Evolutionary conservation across 2,888 invertebrate species (phyloP), one percentile per base, ranked within the genome.

Genomic region (Ormyrus labotus): DNA sequence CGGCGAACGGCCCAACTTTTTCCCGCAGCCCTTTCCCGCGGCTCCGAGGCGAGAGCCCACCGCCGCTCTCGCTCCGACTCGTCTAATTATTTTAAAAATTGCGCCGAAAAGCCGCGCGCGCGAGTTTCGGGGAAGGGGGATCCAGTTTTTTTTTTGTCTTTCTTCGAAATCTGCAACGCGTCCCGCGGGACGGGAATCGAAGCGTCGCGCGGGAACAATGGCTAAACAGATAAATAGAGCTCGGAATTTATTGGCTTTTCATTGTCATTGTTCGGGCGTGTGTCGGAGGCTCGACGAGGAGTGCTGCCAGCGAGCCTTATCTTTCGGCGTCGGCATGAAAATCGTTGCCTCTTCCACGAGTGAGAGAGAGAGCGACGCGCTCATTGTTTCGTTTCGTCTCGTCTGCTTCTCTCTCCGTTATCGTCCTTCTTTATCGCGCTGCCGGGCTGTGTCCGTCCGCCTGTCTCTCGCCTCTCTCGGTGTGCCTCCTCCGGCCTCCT

Each of bases 381-480:
- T 74, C 76, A 80, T 83, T 77, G 73, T 80, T 61, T 74, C 75
- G 45, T 45, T 50, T 9, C 55, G 48, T 13, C 65, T 50, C 53
- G 34, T 51, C 68, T 57, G 58, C 34, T 61, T 64, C 55, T 61
- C 70, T 68, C 34, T 34, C 71, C 72, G 73, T 69, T 83, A 84
- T 84, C 84, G 80, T 77, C 80, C 67, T 68, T 80, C 84, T 87
- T 86, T 87, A 87, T 87, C 87, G 84, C 82, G 81, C 81, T 75
- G 74, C 82, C 82, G 83, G 82, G 84, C 83, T 81, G 83, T 81
- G 84, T 83, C 84, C 84, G 85, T 81, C 83, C 69, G 69, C 69
- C 53, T n/a, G 6, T 53, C 45, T 53, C 69, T 4, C 69, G 8
- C 53, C 69, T 53, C 69, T 53, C 50, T n/a, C 8, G 13, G 7